Percentiles rank a stretch among this genome's conserved stretches.
Evolutionary conservation across 2,113 vertebrate species (phyloP).

Genomic region (Ellobius talpinus): DNA sequence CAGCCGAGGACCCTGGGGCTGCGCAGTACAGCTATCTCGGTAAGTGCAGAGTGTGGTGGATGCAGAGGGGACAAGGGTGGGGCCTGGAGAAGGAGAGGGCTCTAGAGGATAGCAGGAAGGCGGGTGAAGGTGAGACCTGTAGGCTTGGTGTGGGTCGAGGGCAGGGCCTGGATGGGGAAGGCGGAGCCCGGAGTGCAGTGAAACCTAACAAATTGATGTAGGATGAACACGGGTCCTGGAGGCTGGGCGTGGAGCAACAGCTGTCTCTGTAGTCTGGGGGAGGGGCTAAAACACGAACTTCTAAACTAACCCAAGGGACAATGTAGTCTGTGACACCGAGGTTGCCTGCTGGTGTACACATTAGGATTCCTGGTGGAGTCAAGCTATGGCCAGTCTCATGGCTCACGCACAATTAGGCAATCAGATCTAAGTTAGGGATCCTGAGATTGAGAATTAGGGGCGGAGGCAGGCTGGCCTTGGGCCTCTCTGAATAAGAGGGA

Average conservation of each 20-base stretch:
- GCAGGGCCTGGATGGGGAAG: neutral
- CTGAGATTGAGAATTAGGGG: neutral
- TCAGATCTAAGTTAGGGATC: neutral
- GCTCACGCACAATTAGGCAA: neutral
- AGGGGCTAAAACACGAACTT: neutral
- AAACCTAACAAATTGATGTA: neutral
- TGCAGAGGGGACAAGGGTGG: neutral
- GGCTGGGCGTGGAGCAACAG: no score
- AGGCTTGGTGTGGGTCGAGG: no score
- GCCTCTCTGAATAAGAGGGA: neutral
- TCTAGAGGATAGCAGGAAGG: neutral
- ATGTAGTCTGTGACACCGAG: neutral
- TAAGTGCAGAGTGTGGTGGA: neutral
- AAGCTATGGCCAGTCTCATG: neutral
- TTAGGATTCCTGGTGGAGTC: neutral
- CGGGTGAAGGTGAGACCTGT: neutral
- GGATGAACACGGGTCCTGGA: neutral
- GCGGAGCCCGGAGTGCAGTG: neutral
- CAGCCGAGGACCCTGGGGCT: neutral
- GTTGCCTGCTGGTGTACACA: neutral
- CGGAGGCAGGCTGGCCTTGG: neutral
- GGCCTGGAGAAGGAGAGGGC: neutral
- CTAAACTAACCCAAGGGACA: neutral
- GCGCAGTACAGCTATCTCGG: slow-evolving; percentile 82
- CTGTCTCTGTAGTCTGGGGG: neutral